phyloP scores from a whole-genome alignment of 2,888 invertebrate species.

The Drosophila mayaguana region DNA sequence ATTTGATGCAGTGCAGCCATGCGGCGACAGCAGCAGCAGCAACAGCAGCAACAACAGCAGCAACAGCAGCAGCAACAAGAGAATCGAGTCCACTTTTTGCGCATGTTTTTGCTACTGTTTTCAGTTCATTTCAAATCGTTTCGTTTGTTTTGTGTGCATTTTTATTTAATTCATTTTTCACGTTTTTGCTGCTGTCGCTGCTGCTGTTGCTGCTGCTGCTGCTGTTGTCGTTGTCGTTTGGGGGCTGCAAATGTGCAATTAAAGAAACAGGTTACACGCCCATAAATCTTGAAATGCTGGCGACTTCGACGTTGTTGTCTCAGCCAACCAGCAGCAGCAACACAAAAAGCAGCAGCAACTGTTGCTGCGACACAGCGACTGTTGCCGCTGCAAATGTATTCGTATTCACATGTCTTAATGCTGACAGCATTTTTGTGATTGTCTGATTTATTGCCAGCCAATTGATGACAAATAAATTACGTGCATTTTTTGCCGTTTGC shows the following conservation, averaged over 20 bases:
- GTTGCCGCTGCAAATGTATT: constrained; percentile 58
- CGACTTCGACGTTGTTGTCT: constrained; percentile 59
- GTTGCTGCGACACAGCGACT: constrained; percentile 34
- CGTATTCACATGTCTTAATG: constrained; percentile 81
- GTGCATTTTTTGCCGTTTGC: constrained; percentile 53
- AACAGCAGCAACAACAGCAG: constrained; percentile 27
- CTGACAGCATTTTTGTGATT: constrained; percentile 84
- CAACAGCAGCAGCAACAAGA: constrained; percentile 26
- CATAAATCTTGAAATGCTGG: constrained; percentile 82
- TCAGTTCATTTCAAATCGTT: constrained; percentile 75
- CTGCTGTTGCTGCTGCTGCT: constrained; percentile 40
- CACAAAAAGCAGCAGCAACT: constrained; percentile 27
- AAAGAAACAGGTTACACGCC: constrained; percentile 84
- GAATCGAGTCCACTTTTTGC: constrained; percentile 52
- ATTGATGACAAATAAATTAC: constrained; percentile 81
- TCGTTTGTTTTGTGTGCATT: constrained; percentile 70
- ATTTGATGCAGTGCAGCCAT: constrained; percentile 69
- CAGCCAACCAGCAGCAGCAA: constrained; percentile 25
- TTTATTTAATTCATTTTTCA: constrained; percentile 80
- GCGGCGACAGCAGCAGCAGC: constrained; percentile 39
- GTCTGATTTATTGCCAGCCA: constrained; percentile 83
- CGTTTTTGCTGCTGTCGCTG: constrained; percentile 60
- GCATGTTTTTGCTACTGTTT: constrained; percentile 70
- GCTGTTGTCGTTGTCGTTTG: constrained; percentile 65
- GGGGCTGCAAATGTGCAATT: constrained; percentile 84